A percentile compares a stretch with the other conserved stretches of the same genome.
Evolutionary conservation across 2,113 vertebrate genomes (phyloP).

Genomic region (Tyrannus savana): DNA sequence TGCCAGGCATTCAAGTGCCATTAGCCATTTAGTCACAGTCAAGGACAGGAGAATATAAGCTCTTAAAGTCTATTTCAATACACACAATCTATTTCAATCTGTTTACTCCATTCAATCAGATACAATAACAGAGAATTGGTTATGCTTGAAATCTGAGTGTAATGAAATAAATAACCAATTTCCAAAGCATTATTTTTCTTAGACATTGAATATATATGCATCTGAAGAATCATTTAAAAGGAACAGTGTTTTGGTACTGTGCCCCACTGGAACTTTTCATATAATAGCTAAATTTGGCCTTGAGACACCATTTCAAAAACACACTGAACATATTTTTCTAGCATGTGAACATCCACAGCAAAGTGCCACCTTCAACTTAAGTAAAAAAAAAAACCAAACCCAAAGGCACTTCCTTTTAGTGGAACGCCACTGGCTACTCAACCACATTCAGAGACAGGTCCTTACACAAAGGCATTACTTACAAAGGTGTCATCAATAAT

Average conservation of each 20-base stretch:
- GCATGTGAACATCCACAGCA: background rate
- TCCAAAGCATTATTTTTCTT: background rate
- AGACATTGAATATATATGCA: background rate
- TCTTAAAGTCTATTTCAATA: background rate
- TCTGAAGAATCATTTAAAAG: background rate
- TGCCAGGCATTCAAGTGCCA: background rate
- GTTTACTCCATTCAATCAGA: background rate
- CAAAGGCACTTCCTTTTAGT: background rate
- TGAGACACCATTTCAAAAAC: background rate
- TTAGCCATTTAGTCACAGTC: conserved; percentile 1
- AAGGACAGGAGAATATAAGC: background rate
- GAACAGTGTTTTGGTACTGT: background rate
- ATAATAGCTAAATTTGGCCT: background rate
- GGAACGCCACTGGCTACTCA: conserved; percentile 16
- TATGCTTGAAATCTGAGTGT: background rate
- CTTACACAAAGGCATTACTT: conserved; percentile 44
- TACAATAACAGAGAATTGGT: background rate
- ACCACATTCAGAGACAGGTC: conserved; percentile 5
- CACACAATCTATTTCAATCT: background rate
- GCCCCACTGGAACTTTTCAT: background rate
- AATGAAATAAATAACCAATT: background rate
- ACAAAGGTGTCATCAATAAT: conserved; percentile 56
- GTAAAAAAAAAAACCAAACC: background rate
- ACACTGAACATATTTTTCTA: background rate
- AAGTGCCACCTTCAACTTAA: background rate